Percentiles rank a stretch among this genome's conserved stretches.
phyloP scores from a whole-genome alignment of 2,113 vertebrate species.

The Malaclemys terrapin region DNA sequence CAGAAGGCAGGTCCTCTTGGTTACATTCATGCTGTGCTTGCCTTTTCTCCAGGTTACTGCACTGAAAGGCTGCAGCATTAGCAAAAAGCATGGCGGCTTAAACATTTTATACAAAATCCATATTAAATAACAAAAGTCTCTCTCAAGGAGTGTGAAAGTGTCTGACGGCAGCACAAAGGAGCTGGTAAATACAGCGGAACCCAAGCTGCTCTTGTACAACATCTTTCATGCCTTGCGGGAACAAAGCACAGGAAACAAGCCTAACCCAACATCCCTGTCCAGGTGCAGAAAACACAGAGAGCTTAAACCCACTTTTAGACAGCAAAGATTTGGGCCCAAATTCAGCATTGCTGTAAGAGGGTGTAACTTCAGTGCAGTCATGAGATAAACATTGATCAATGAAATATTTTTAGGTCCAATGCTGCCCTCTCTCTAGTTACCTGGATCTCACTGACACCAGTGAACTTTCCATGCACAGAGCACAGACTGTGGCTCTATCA shows the following conservation, averaged over 20 bases:
- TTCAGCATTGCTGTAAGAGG: not conserved
- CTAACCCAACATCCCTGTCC: not conserved
- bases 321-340: not conserved
- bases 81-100: not conserved
- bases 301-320: not conserved
- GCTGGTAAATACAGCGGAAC: constrained; percentile 12
- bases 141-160: constrained; percentile 9
- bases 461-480: not conserved
- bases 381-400: not conserved
- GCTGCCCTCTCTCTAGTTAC: not conserved
- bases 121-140: constrained; percentile 9
- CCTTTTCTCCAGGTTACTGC: constrained; percentile 3
- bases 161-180: constrained; percentile 4
- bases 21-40: not conserved
- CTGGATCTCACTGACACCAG: not conserved
- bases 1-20: not conserved
- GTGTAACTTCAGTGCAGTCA: not conserved
- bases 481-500: not conserved
- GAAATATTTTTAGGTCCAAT: not conserved
- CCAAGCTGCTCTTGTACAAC: constrained; percentile 1
- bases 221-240: not conserved
- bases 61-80: not conserved
- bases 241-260: not conserved
- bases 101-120: not conserved
- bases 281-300: not conserved